Base-by-base conservation (phyloP, 2,113 vertebrate species). In the Microcebus jonahi region DNA sequence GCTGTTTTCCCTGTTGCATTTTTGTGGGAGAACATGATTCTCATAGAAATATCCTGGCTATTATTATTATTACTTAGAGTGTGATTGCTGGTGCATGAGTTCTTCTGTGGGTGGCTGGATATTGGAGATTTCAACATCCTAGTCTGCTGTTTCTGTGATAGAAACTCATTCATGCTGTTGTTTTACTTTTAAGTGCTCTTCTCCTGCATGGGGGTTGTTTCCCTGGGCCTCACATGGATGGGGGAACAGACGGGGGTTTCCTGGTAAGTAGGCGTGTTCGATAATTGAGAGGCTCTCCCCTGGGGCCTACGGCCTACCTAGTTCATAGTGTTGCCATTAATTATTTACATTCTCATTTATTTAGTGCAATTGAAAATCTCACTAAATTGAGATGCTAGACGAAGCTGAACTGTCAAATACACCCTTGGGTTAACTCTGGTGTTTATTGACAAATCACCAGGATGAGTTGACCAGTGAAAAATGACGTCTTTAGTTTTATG, bases 271-370 rank as follows among this genome's bases (percentile, higher is more conserved):
- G n/a, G 42, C 8, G 3, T 14, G 39, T 68, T 90, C 50, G 45
- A 45, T 57, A 57, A 75, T 70, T 68, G 85, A 80, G 23, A 20
- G 59, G 6, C 39, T 88, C 20, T 88, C 76, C 12, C 82, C 70
- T 93, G 55, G 48, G n/a, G 27, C 39, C 48, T 36, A 70, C 65
- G 61, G 31, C 53, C 53, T n/a, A 34, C 55, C n/a, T 48, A 31
- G 34, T 82, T 92, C 20, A 63, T 71, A 61, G 29, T 73, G 53
- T 95, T 83, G 36, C 45, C 81, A 50, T 75, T 96, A 61, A 77
- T 96, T 82, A 84, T 88, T 88, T 94, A 75, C 88, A n/a, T 50
- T 92, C 23, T 79, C 55, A 79, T 80, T 83, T 94, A 50, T 75
- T 92, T 90, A 88, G 17, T 80, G 63, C 5, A 0, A 36, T 63